Evolutionary conservation across 1,140 invertebrate genomes (phyloP), one percentile per base, ranked within the genome.

Genomic region (Ooceraea biroi): DNA sequence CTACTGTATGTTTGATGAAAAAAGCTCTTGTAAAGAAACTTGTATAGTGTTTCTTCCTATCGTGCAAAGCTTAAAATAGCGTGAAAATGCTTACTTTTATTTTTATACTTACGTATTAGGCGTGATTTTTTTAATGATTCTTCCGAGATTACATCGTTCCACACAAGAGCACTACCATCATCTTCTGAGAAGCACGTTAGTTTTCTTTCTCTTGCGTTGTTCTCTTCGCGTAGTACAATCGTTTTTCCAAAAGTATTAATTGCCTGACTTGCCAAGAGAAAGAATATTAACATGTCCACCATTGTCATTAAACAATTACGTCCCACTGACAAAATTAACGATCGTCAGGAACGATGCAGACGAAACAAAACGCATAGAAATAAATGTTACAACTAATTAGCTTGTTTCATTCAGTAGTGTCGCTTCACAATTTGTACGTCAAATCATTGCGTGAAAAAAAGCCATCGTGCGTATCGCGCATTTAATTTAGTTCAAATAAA

Each of bases 171-270:
- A 1, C 55, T 4, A 0, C 71, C 87, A 14, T 90, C 87, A 22
- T 87, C 46, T 8, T 89, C 74, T 8, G 88, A 77, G 0, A 85
- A 11, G 27, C 88, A 90, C 19, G 63, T 17, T 10, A 89, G 36
- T 44, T 58, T 80, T 61, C 44, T 63, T 0, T 1, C 36, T 36
- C 7, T 36, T 5, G 0, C 50, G 36, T 3, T 17, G 0, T 1
- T 61, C 17, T 3, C 3, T 19, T 66, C 58, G 1, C 22, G 41
- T 0, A 87, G 30, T 0, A 83, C 17, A 0, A 19, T 65, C 3
- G 85, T 1, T 48, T 8, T 25, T 44, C 48, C 69, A 8, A 52
- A 57, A 63, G 63, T 27, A 12, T 52, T 3, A 3, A 30, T 3
- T 0, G 58, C 1, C 19, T 58, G 55, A 48, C 17, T 36, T 25